Conservation (phyloP, 2,888 invertebrate genomes). For the Parnassius mnemosyne region DNA sequence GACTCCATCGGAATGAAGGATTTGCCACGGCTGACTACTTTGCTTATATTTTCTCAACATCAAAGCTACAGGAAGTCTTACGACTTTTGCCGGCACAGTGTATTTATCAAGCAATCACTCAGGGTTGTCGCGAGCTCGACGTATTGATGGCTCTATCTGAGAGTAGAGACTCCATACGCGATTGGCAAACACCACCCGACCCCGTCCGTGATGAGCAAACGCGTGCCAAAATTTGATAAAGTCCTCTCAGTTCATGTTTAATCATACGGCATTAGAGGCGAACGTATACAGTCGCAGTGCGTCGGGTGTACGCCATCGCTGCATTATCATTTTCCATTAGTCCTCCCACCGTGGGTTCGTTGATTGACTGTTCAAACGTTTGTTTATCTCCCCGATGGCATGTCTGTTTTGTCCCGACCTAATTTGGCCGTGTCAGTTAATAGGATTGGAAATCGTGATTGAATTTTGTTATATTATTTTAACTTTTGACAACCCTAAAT, state of each 20-base stretch:
- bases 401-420: constrained; percentile 19
- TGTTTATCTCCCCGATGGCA: constrained; percentile 21
- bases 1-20: too few relatives aligned
- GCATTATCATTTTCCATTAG: constrained; percentile 71
- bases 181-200: constrained; percentile 69
- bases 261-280: constrained; percentile 72
- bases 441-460: constrained; percentile 7
- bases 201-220: constrained; percentile 60
- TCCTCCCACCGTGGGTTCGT: constrained; percentile 35
- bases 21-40: not conserved
- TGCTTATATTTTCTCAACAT: not conserved
- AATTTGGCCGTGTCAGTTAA: constrained; percentile 18
- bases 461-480: not conserved
- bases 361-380: constrained; percentile 53
- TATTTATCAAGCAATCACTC: constrained; percentile 72
- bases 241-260: constrained; percentile 73
- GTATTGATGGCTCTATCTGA: constrained; percentile 74
- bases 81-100: constrained; percentile 23
- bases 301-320: constrained; percentile 50
- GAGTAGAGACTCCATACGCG: constrained; percentile 62
- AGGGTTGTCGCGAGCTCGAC: constrained; percentile 57
- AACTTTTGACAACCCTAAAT: too few relatives aligned
- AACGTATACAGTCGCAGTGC: constrained; percentile 52
- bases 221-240: constrained; percentile 79
- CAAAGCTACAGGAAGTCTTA: not conserved